Evolutionary conservation across 1,140 invertebrate species (phyloP), one percentile per base, ranked within the genome.

Genomic region (Meloidogyne floridensis): DNA sequence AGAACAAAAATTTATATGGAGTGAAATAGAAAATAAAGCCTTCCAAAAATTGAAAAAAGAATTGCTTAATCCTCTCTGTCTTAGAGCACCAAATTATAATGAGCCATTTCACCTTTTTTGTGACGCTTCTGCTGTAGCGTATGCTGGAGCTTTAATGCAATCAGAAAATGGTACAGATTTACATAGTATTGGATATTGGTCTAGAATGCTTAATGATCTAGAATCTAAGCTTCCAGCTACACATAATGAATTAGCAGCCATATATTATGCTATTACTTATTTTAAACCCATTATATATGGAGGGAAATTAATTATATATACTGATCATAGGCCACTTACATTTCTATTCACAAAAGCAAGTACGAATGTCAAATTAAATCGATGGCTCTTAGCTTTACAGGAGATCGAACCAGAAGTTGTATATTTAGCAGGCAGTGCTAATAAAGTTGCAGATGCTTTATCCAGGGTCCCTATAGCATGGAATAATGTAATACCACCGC

Each of bases 91-190:
- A 2, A 74, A 74, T 32, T 74, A 74, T 32, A 74, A 74, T 15
- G 2, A 4, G 9, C 43, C 6, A 7, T 74, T 74, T 32, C 73
- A 74, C n/a, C 42, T 74, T 1, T 74, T 74, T 10, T 51, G 43
- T 7, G 73, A 74, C 9, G 73, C 73, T 8, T 74, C 73, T 5
- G n/a, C 47, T 7, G n/a, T 74, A n/a, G 73, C 73, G 5, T 74
- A 54, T 47, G 73, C 15, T 8, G n/a, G 4, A 4, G 73, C 73
- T n/a, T 74, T 74, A 32, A 74, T 74, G 73, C 73, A 74, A 42
- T 5, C 6, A 5, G 15, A n/a, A 13, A 5, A 74, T 0, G 73
- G 54, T 8, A 9, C 5, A 2, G 9, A n/a, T 4, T 54, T 74
- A 54, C 54, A 74, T 54, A 18, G 15, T 20, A 18, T 74, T 32